Evolutionary conservation across 2,797 vertebrate genomes (phyloP), one percentile per base, ranked within the genome.

Genomic region (Rousettus madagascariensis): DNA sequence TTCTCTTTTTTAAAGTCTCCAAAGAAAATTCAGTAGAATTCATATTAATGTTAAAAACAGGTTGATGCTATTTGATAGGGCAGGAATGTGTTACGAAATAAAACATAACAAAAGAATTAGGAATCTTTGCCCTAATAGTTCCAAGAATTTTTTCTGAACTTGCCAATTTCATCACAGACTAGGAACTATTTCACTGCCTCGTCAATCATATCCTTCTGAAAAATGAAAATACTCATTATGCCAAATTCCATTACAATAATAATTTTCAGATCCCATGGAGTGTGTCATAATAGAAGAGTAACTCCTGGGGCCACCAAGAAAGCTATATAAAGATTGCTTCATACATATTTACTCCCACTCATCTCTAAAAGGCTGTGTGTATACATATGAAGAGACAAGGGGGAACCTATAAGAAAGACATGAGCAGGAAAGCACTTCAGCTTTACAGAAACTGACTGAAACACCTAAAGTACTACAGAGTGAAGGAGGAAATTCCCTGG

Each of bases 211-310:
- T 88, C 30, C 69, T 72, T 82, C 51, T 74, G 72, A 77, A 95
- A 74, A 86, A 96, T 51, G 68, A 95, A 92, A 86, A 92, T n/a
- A 26, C 43, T 79, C 68, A 93, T 86, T 85, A 91, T 83, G 65
- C 43, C 12, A 71, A 84, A 88, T 95, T 92, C 71, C 26, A 92
- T 65, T 46, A 65, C 33, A 82, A 80, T 8, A 77, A 43, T 55
- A 72, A 59, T 86, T 78, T 82, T 83, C 68, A 92, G 57, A 83
- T 72, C 30, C 51, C 74, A 74, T 16, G 33, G 26, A 80, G n/a
- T 79, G 24, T 74, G 38, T 78, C 51, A 90, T n/a, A 90, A 86
- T 16, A 49, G 46, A 93, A 88, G 38, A 85, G 53, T 53, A 92
- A 91, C 19, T 83, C 74, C 84, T 84, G 33, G 75, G 30, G 65